Base-by-base conservation (phyloP, 2,888 invertebrate genomes). In the Argyresthia goedartella region DNA sequence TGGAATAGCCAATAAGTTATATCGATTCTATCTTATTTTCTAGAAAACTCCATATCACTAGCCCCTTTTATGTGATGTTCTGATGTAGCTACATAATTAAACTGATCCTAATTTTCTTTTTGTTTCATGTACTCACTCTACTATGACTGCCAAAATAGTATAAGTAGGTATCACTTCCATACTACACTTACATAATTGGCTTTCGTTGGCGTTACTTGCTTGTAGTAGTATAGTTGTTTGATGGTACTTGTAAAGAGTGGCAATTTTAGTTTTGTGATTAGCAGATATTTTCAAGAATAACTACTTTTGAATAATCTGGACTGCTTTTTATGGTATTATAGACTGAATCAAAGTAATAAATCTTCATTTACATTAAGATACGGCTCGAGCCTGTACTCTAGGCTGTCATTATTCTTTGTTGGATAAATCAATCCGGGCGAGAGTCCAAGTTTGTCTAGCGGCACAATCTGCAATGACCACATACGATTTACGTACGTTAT, bases 111-210 rank as follows among this genome's bases (percentile, higher is more conserved):
- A 55, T 53, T 48, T 51, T 54, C 66, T 76, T 68, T 81, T 81
- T 84, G 84, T 84, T 84, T 80, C 84, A 84, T 84, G 82, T 84
- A 84, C 80, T 69, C 62, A 69, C 67, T 69, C 62, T 62, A 60
- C 76, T 69, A 68, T 79, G 81, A 78, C 69, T 77, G 70, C 75
- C 74, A 70, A 65, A 64, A 73, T 79, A 82, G 82, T 80, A 76
- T 82, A 71, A 81, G 81, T 81, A 82, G 70, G 80, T 81, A 81
- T 76, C 57, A 39, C n/a, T 39, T 25, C 25, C 25, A 25, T 25
- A 25, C 25, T 25, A 25, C n/a, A n/a, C 61, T 13, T 47, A 25
- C 47, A 11, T 34, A 11, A 47, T 47, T 47, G 13, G 46, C 33
- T 33, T 46, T 9, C 10, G 13, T n/a, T 25, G 1, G 13, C 13